These are phyloP conservation scores for Pseudomyrmex cubaensis DNA, from an alignment of 1,140 invertebrate species.

Conservation along the genomic window DNA sequence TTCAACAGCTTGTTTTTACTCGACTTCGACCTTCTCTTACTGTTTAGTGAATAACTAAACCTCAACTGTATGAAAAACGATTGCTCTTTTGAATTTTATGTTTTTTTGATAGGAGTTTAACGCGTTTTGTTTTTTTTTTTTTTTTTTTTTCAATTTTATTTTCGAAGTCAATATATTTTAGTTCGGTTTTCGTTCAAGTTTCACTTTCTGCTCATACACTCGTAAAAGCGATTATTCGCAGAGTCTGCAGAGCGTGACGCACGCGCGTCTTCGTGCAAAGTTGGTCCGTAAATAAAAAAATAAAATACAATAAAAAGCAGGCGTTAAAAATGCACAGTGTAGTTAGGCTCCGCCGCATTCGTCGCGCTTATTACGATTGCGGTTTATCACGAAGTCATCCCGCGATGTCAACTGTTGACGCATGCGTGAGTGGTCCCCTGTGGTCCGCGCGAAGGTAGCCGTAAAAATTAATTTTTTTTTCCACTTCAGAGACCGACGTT, in stretches of 20 bases:
- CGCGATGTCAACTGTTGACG: conserved; percentile 35
- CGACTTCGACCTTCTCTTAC: too few species aligned
- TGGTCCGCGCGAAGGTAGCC: conserved; percentile 13
- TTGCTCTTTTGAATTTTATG: too few species aligned
- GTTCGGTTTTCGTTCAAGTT: too few species aligned
- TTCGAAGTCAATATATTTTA: too few species aligned
- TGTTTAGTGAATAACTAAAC: too few species aligned
- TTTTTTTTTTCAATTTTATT: too few species aligned
- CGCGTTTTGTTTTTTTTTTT: too few species aligned
- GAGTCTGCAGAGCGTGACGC: neutral
- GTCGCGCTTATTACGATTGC: conserved; percentile 64
- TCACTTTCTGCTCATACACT: too few species aligned
- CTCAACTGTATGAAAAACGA: too few species aligned
- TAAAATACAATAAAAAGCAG: neutral
- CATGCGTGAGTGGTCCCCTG: conserved; percentile 31
- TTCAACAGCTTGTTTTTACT: too few species aligned
- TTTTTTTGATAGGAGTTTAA: too few species aligned
- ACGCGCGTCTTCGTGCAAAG: neutral
- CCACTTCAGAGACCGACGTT: neutral
- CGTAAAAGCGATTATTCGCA: too few species aligned
- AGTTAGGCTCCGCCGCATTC: conserved; percentile 34
- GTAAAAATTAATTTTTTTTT: conserved; percentile 69
- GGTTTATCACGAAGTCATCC: conserved; percentile 45
- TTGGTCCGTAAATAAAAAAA: neutral
- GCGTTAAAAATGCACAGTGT: conserved; percentile 56